Base-by-base conservation (phyloP, 2,797 vertebrate genomes). In the Coranthus polyacanthus region DNA sequence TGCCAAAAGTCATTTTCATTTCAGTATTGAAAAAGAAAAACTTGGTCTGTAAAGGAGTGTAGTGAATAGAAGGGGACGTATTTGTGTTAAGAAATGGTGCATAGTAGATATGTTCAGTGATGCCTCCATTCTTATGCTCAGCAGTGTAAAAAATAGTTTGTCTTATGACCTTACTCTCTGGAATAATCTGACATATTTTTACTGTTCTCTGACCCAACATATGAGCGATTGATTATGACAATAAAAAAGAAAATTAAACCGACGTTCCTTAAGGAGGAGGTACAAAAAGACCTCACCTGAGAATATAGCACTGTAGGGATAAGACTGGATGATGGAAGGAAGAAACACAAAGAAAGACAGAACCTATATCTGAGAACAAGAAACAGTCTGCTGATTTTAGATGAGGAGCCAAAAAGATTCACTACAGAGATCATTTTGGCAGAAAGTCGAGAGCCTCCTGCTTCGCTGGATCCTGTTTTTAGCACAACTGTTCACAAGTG, bases 1-100 rank as follows among this genome's bases (percentile, higher is more conserved):
- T 86, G 83, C 73, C 83, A 83, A 63, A 76, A 82, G 44, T 66
- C n/a, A 72, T 84, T 85, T 80, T 57, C 37, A 68, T 78, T 13
- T 24, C 37, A 39, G 13, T 47, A 42, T 50, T 44, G 17, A 43
- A 29, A 65, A 61, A 13, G 21, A n/a, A 42, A 37, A 36, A 46
- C 12, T 42, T 52, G 11, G 51, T n/a, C 13, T 34, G 36, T 57
- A 46, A 72, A 55, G 37, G 18, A 70, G 24, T 36, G 22, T 26
- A n/a, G n/a, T n/a, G n/a, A n/a, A 24, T 43, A 50, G 18, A 41
- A 41, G 34, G 20, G 12, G 24, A 15, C 52, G 38, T 42, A 21
- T 52, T 63, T 64, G 51, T 66, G 26, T 20, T 20, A 38, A 45
- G 29, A 78, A 70, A 37, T 43, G 57, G 42, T 55, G 37, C 54